A percentile compares a stretch with the other conserved stretches of the same genome.
Conservation (phyloP, 2,113 vertebrate species). For the Aplodontia rufa region DNA sequence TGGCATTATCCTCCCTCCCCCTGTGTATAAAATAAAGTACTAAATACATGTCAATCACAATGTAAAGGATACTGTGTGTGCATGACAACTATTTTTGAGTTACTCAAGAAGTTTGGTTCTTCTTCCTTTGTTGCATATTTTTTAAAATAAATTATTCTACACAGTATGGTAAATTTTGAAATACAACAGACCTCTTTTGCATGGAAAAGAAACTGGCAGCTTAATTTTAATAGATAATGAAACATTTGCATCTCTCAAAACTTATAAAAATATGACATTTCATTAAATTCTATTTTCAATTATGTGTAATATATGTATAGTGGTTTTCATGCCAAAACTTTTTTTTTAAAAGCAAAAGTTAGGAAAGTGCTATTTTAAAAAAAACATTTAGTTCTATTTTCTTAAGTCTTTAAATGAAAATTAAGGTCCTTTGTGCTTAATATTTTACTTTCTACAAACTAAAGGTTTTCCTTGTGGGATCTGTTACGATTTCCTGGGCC, state of each 20-base stretch:
- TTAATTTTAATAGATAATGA: slow-evolving; percentile 56
- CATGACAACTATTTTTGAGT: background rate
- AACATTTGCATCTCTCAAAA: slow-evolving; percentile 29
- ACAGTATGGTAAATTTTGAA: slow-evolving; percentile 22
- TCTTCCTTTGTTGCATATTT: background rate
- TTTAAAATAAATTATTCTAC: background rate
- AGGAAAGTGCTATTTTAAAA: background rate
- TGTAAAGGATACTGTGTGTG: background rate
- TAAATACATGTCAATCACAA: background rate
- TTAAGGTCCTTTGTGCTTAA: background rate
- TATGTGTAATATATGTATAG: background rate
- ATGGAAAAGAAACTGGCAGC: slow-evolving; percentile 13
- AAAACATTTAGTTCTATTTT: background rate
- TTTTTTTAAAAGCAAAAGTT: slow-evolving; percentile 10
- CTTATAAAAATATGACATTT: slow-evolving; percentile 47
- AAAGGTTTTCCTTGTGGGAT: background rate
- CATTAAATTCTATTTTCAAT: slow-evolving; percentile 32
- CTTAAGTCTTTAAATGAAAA: slow-evolving; percentile 50
- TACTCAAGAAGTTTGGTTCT: background rate
- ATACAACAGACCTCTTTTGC: slow-evolving; percentile 46
- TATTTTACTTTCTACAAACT: background rate
- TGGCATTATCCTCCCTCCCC: slow-evolving; percentile 10
- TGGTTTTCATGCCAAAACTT: slow-evolving; percentile 11
- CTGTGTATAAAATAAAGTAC: background rate
- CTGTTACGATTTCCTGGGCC: background rate